Percentiles rank a stretch among this genome's conserved stretches.
Evolutionary conservation across 2,888 invertebrate species (phyloP).

Genomic region (Trissolcus brochymenae): DNA sequence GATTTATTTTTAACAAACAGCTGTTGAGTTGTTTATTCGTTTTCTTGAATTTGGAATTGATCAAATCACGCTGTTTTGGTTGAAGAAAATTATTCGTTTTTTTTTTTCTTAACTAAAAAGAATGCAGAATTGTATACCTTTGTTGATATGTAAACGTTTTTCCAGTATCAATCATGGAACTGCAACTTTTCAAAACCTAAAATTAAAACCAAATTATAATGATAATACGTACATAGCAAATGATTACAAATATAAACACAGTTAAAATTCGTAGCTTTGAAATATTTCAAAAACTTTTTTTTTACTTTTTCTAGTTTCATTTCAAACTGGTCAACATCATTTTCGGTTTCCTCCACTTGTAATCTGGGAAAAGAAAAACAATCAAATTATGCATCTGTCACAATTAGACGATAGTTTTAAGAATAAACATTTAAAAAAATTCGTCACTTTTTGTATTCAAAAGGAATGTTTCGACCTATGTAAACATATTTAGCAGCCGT

Average conservation of each 20-base stretch:
- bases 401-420: neutral
- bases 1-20: too few relatives aligned
- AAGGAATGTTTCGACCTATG: too few relatives aligned
- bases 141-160: conserved; percentile 95
- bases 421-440: neutral
- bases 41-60: too few relatives aligned
- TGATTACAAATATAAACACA: neutral
- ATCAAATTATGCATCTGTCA: neutral
- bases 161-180: conserved; percentile 92
- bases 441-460: too few relatives aligned
- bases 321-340: conserved; percentile 91
- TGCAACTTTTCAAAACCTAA: conserved; percentile 88
- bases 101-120: too few relatives aligned
- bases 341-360: conserved; percentile 90
- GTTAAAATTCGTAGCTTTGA: neutral
- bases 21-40: too few relatives aligned
- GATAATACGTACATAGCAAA: too few relatives aligned
- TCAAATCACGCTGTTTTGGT: too few relatives aligned
- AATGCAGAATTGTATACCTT: conserved; percentile 82
- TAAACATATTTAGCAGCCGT: too few relatives aligned
- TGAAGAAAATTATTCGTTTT: too few relatives aligned
- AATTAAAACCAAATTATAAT: conserved; percentile 2
- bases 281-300: neutral
- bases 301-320: conserved; percentile 91
- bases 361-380: conserved; percentile 79